Base-by-base conservation (phyloP, 2,113 vertebrate species). In the Trematocara marginatum region DNA sequence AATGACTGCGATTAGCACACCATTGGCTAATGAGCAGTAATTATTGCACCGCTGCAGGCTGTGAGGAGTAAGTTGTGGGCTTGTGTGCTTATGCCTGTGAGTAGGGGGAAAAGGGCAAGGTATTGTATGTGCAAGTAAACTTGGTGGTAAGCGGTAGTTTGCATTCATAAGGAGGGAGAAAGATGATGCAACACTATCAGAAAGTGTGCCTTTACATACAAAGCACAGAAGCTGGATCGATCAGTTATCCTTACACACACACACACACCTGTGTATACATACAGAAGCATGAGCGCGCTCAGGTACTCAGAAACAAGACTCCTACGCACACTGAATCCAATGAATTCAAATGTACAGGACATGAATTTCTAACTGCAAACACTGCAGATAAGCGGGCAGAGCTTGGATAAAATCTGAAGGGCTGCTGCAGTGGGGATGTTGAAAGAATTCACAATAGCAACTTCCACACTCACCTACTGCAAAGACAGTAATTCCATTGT, bases 401-500 rank as follows among this genome's bases (percentile, higher is more conserved):
- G 89, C 69, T 31, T 3, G 6, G 90, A 92, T 92, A 85, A 89
- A 92, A 93, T 90, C 85, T 52, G 38, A 82, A 15, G 34, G 45
- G 56, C 45, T n/a, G 40, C 89, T 86, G 92, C 86, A 90, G 89
- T 80, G 84, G 84, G 76, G 84, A 86, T 79, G 90, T 81, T 52
- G 51, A 59, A 34, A 79, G 83, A 93, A 94, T 92, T 87, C 80
- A 87, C 79, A 93, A 92, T 85, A 83, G 11, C 45, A 29, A 78
- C 64, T 34, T 86, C 53, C 40, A 79, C 64, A 84, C 95, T 4
- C 96, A 98, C 98, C 98, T 47, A 98, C 95, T 86, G 97, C 96
- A 92, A 96, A 98, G 34, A 97, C 92, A 0, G 97, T 97, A 78
- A 98, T 97, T 0, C 97, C 97, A 3, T 12, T 66, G 80, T 98